phyloP scores from a whole-genome alignment of 2,888 invertebrate genomes.

The Endotricha flammealis region DNA sequence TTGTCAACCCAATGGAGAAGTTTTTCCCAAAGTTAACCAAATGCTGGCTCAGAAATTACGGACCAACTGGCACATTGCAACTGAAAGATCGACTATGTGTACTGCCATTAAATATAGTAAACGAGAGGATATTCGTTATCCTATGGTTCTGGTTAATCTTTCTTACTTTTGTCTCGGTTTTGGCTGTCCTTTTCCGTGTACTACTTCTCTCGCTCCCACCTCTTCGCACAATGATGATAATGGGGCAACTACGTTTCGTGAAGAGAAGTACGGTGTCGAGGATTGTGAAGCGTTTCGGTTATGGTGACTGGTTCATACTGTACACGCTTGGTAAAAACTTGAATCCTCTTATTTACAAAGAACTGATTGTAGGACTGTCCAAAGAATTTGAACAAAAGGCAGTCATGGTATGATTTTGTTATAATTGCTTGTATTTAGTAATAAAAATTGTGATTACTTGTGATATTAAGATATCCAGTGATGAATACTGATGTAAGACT shows the following conservation, averaged over 20 bases:
- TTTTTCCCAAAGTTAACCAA: slow-evolving; percentile 84
- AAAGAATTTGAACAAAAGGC: slow-evolving; percentile 53
- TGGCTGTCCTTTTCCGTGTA: slow-evolving; percentile 82
- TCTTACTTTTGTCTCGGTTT: slow-evolving; percentile 78
- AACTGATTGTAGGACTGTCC: slow-evolving; percentile 77
- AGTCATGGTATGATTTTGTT: slow-evolving; percentile 37
- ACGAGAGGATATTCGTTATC: slow-evolving; percentile 87
- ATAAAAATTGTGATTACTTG: background rate
- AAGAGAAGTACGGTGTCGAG: slow-evolving; percentile 70
- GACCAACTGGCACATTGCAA: slow-evolving; percentile 78
- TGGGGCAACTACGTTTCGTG: slow-evolving; percentile 78
- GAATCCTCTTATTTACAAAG: slow-evolving; percentile 82
- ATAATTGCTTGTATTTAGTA: background rate
- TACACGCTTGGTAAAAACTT: slow-evolving; percentile 87
- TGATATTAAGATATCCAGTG: slow-evolving; percentile 1
- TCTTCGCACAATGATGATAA: slow-evolving; percentile 79
- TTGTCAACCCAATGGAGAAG: slow-evolving; percentile 82
- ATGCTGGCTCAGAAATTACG: slow-evolving; percentile 78
- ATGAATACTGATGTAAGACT: slow-evolving; percentile 4
- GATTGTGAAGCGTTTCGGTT: slow-evolving; percentile 74
- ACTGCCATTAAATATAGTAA: slow-evolving; percentile 87
- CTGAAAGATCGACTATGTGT: slow-evolving; percentile 82
- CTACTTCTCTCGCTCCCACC: slow-evolving; percentile 75
- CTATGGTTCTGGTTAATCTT: slow-evolving; percentile 86
- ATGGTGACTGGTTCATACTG: slow-evolving; percentile 88